These are phyloP conservation scores for Syrista parreyssii DNA, from an alignment of 2,888 invertebrate genomes.

Conservation along the genomic window DNA sequence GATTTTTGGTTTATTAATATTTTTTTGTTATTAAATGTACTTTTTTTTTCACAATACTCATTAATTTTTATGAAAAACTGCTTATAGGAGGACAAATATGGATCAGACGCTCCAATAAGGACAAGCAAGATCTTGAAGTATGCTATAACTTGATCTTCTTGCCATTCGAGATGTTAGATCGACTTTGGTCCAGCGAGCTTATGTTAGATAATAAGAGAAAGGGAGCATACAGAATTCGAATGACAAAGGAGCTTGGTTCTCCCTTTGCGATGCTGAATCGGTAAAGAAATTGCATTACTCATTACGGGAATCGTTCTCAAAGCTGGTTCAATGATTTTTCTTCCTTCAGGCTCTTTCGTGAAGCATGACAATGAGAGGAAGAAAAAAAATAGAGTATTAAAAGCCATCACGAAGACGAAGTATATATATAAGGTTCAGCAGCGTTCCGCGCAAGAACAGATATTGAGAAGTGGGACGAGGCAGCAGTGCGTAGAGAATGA, in stretches of 20 bases:
- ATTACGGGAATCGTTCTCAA: constrained; percentile 17
- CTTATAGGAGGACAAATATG: not conserved
- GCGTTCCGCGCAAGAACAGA: not conserved
- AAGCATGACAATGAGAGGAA: not conserved
- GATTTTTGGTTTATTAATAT: not conserved
- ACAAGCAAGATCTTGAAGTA: not conserved
- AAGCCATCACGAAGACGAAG: not conserved
- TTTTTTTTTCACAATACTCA: not conserved
- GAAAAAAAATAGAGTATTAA: not conserved
- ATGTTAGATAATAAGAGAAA: not conserved
- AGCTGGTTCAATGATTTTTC: constrained; percentile 2
- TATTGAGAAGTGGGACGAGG: not conserved
- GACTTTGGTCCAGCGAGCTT: not conserved
- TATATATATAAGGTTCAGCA: not conserved
- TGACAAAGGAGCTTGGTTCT: constrained; percentile 14
- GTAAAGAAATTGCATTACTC: constrained; percentile 24
- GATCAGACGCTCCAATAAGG: not conserved
- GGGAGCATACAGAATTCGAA: not conserved
- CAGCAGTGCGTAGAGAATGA: not conserved
- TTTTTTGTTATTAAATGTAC: not conserved
- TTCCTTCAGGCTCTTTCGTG: not conserved
- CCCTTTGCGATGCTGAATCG: constrained; percentile 14
- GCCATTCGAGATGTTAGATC: not conserved
- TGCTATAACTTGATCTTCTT: not conserved
- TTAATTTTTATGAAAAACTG: too few relatives aligned